A percentile compares a stretch with the other conserved stretches of the same genome.
Conservation (phyloP, 2,888 invertebrate species). For the Xestoiulus laeticollis region DNA sequence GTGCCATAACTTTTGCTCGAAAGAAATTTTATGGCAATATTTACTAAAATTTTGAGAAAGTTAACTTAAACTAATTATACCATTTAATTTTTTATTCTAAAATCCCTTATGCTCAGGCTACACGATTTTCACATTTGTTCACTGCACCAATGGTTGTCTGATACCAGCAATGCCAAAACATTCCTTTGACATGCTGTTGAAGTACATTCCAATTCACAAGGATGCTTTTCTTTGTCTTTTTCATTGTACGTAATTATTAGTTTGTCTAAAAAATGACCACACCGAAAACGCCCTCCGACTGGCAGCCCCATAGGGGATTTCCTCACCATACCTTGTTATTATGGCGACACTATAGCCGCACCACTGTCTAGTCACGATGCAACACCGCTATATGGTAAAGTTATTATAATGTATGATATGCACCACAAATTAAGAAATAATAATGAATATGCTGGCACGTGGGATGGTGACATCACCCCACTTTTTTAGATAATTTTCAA, state of each 20-base stretch:
- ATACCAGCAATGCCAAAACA: neutral
- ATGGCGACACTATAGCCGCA: neutral
- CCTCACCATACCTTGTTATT: neutral
- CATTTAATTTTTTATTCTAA: too few species aligned
- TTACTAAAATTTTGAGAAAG: too few species aligned
- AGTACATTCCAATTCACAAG: neutral
- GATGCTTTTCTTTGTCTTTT: neutral
- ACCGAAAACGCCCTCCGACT: neutral
- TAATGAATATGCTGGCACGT: neutral
- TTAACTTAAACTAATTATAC: too few species aligned
- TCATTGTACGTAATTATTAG: neutral
- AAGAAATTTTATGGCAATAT: too few species aligned
- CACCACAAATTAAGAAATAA: neutral
- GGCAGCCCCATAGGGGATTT: neutral
- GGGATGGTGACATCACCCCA: neutral
- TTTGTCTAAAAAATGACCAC: neutral
- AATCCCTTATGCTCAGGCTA: too few species aligned
- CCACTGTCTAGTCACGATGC: slow-evolving; percentile 12
- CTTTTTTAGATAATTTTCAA: neutral
- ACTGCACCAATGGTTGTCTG: too few species aligned
- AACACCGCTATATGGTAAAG: neutral
- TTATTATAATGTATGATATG: neutral
- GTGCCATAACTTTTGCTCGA: too few species aligned
- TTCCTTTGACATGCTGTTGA: neutral
- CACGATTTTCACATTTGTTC: too few species aligned